These are phyloP conservation scores for Anhinga rufa DNA, from an alignment of 2,113 vertebrate species.

Conservation along the genomic window DNA sequence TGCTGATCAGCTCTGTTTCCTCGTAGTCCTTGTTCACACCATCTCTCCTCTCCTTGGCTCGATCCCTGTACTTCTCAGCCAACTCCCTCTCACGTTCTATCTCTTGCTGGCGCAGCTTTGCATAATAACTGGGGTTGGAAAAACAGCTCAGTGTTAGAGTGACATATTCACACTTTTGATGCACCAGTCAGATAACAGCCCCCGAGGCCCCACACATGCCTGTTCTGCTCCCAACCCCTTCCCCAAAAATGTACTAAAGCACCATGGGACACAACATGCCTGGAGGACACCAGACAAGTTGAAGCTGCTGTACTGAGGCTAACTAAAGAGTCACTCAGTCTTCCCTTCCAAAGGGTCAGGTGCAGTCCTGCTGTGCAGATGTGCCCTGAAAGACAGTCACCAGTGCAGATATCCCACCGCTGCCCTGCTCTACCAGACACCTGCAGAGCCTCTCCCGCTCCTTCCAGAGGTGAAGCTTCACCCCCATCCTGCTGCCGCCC, in stretches of 20 bases:
- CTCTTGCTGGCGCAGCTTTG: constrained; percentile 96
- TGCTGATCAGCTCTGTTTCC: constrained; percentile 96
- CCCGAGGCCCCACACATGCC: rapidly evolving
- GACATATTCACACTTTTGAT: rapidly evolving
- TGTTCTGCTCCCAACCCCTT: not conserved
- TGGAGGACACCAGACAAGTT: not conserved
- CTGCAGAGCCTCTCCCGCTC: not conserved
- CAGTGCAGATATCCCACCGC: not conserved
- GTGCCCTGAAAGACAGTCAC: not conserved
- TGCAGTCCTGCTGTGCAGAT: not conserved
- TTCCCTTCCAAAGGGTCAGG: not conserved
- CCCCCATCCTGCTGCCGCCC: not conserved
- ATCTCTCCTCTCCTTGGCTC: constrained; percentile 91
- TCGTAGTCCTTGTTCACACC: constrained; percentile 98
- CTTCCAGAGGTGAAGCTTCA: not conserved
- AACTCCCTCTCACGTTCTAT: constrained; percentile 92
- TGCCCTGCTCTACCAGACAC: not conserved
- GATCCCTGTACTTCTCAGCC: constrained; percentile 94
- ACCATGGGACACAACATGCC: not conserved
- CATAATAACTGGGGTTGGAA: constrained; percentile 84
- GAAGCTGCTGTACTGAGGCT: not conserved
- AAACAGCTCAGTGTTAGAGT: not conserved
- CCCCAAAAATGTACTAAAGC: not conserved
- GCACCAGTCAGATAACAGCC: not conserved
- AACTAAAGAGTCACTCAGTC: not conserved